Evolutionary conservation across 2,797 vertebrate genomes (phyloP).

Genomic region (Manis pentadactyla): DNA sequence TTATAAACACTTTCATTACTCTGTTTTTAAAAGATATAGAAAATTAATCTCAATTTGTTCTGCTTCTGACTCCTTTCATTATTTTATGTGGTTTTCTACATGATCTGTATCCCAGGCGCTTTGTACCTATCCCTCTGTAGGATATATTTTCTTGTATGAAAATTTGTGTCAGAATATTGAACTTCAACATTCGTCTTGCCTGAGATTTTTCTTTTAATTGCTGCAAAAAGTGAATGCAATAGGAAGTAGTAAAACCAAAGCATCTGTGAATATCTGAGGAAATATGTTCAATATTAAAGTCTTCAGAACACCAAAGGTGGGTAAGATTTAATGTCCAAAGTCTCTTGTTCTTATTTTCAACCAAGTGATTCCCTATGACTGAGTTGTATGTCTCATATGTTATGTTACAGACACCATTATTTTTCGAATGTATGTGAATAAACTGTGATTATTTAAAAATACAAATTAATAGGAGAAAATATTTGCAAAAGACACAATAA

Average conservation of each 20-base stretch:
- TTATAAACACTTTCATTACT: background rate
- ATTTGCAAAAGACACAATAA: background rate
- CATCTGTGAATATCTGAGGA: background rate
- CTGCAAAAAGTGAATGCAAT: background rate
- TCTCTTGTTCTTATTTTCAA: background rate
- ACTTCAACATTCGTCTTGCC: background rate
- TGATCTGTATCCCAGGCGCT: background rate
- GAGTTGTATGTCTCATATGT: background rate
- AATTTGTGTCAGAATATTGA: background rate
- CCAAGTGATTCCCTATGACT: background rate
- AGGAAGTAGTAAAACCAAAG: background rate
- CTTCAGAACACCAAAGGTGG: background rate
- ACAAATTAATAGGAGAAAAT: background rate
- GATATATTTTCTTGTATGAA: background rate
- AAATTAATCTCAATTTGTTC: background rate
- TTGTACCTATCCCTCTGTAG: background rate
- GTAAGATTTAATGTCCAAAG: background rate
- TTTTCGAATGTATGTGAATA: constrained; percentile 9
- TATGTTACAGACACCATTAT: background rate
- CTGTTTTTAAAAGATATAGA: background rate
- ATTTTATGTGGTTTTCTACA: background rate
- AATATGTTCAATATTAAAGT: background rate
- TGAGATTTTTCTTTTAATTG: background rate
- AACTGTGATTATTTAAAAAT: constrained; percentile 12
- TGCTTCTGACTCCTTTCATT: background rate